Evolutionary conservation across 1,140 invertebrate genomes (phyloP).

Genomic region (Conopomorpha cramerella): DNA sequence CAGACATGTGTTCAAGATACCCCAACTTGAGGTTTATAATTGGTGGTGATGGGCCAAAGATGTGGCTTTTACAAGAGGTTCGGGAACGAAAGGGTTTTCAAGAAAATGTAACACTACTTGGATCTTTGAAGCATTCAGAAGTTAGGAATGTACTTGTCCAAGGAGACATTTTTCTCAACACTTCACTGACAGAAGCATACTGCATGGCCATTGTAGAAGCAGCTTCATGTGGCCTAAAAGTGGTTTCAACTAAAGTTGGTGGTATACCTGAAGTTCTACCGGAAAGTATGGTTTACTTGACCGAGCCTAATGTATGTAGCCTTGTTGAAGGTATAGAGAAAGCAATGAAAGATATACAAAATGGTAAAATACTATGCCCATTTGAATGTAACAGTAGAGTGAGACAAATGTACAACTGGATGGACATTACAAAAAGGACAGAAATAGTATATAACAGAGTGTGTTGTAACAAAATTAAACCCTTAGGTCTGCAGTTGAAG

Average conservation of each 20-base stretch:
- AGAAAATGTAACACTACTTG: conserved; percentile 84
- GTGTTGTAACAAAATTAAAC: conserved; percentile 62
- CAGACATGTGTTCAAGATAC: conserved; percentile 83
- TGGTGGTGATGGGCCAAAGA: conserved; percentile 96
- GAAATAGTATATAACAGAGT: conserved; percentile 86
- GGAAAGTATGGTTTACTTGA: conserved; percentile 84
- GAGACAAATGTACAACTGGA: conserved; percentile 90
- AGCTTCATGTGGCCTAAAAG: conserved; percentile 95
- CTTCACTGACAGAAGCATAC: conserved; percentile 98
- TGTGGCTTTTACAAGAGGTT: conserved; percentile 93
- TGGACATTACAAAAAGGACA: conserved; percentile 86
- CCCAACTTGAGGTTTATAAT: conserved; percentile 82
- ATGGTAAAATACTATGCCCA: conserved; percentile 69
- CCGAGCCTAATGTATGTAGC: conserved; percentile 82
- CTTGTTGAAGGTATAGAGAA: conserved; percentile 67
- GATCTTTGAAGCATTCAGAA: conserved; percentile 85
- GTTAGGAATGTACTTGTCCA: conserved; percentile 78
- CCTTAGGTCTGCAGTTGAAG: conserved; percentile 66
- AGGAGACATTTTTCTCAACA: conserved; percentile 97
- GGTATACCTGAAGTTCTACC: conserved; percentile 98
- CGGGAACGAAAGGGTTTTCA: conserved; percentile 85
- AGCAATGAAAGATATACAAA: conserved; percentile 73
- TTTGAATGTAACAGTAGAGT: conserved; percentile 79
- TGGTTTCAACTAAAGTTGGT: conserved; percentile 96
- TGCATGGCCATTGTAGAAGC: conserved; percentile 99